Evolutionary conservation across 2,113 vertebrate genomes (phyloP).

Genomic region (Choloepus hoffmanni): DNA sequence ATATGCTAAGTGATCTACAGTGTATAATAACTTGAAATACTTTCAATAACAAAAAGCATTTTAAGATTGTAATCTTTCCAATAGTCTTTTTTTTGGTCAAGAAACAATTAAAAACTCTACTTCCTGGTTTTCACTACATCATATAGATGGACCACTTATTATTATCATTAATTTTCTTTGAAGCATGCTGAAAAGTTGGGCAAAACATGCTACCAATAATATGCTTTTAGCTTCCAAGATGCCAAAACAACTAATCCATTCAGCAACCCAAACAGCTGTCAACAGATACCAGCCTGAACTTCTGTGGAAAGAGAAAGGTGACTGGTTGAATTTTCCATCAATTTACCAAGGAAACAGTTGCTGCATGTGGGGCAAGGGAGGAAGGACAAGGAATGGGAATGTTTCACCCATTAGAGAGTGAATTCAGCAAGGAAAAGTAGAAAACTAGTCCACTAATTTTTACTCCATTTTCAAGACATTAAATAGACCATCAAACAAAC

Average conservation of each 20-base stretch:
- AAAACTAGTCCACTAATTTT: slow-evolving; percentile 25
- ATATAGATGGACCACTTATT: slow-evolving; percentile 28
- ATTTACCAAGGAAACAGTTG: not conserved
- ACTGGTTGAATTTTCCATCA: slow-evolving; percentile 13
- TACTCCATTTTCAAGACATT: slow-evolving; percentile 28
- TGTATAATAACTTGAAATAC: not conserved
- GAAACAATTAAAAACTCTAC: not conserved
- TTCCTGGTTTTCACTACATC: slow-evolving; percentile 25
- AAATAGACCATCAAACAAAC: not conserved
- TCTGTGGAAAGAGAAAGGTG: slow-evolving; percentile 43
- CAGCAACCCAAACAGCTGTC: slow-evolving; percentile 40
- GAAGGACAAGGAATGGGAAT: not conserved
- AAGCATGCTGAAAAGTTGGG: slow-evolving; percentile 39
- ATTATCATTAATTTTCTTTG: slow-evolving; percentile 3
- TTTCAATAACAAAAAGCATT: not conserved
- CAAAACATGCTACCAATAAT: not conserved
- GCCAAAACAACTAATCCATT: slow-evolving; percentile 12
- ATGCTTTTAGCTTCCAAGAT: slow-evolving; percentile 21
- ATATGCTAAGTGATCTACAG: not conserved
- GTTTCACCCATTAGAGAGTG: not conserved
- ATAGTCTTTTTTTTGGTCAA: not conserved
- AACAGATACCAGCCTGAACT: slow-evolving; percentile 11
- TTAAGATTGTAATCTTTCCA: slow-evolving; percentile 32
- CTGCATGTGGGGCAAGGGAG: not conserved
- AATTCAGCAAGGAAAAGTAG: not conserved